A percentile compares a stretch with the other conserved stretches of the same genome.
phyloP scores from a whole-genome alignment of 2,888 invertebrate genomes.

The Fabriciana adippe region DNA sequence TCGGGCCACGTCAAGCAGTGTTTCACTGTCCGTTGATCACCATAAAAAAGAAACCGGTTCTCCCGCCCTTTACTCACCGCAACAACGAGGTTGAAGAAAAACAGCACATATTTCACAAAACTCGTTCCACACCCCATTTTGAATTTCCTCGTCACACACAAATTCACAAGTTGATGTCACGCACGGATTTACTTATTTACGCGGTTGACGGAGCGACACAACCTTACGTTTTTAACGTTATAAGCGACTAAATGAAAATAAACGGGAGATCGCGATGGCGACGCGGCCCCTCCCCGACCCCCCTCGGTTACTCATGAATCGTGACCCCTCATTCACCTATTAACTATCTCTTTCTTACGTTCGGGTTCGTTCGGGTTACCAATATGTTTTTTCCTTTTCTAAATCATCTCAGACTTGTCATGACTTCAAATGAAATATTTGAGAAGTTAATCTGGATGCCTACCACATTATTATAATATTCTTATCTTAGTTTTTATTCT shows the following conservation, averaged over 20 bases:
- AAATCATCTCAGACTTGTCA: constrained; percentile 49
- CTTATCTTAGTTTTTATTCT: not conserved
- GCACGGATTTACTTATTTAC: constrained; percentile 61
- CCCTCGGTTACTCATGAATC: constrained; percentile 50
- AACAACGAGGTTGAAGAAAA: constrained; percentile 89
- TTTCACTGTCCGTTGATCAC: constrained; percentile 66
- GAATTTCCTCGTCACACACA: constrained; percentile 63
- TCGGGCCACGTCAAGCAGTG: constrained; percentile 45
- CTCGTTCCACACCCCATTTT: constrained; percentile 88
- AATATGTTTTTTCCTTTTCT: constrained; percentile 46
- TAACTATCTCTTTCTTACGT: constrained; percentile 57
- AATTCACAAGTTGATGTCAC: constrained; percentile 66
- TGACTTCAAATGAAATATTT: constrained; percentile 22
- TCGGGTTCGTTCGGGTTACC: constrained; percentile 39
- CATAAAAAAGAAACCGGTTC: constrained; percentile 71
- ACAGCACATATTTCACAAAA: constrained; percentile 91
- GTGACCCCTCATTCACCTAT: constrained; percentile 73
- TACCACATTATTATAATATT: not conserved
- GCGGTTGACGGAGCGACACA: constrained; percentile 46
- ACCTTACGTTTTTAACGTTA: constrained; percentile 48
- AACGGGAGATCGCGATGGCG: constrained; percentile 70
- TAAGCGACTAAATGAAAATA: constrained; percentile 69
- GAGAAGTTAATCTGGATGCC: constrained; percentile 15
- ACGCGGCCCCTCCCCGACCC: constrained; percentile 50
- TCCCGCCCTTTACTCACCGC: constrained; percentile 84